These are phyloP conservation scores for Volucella zonaria DNA, from an alignment of 2,888 invertebrate species.

Conservation along the genomic window DNA sequence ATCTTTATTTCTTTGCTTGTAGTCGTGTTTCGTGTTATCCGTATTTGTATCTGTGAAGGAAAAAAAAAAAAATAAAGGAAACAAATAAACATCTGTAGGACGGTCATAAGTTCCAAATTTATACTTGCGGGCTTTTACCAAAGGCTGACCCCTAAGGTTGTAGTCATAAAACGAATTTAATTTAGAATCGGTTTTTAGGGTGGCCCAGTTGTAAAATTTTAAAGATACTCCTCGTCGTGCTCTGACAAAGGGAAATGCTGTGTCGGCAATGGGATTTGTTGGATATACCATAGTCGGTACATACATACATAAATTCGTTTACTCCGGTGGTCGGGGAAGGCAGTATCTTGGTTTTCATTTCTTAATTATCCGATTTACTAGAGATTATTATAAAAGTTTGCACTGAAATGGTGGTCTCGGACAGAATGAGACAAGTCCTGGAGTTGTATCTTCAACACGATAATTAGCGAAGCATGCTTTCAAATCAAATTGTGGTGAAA, in stretches of 20 bases:
- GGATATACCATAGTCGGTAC: constrained; percentile 18
- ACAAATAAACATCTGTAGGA: constrained; percentile 57
- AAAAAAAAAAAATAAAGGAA: constrained; percentile 17
- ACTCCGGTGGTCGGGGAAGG: constrained; percentile 2
- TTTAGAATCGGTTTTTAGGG: constrained; percentile 27
- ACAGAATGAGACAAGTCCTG: constrained; percentile 3
- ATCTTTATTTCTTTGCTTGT: constrained; percentile 8
- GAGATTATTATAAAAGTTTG: constrained; percentile 60
- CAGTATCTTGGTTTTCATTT: constrained; percentile 44
- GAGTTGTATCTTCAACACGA: constrained; percentile 33
- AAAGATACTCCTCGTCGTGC: not conserved
- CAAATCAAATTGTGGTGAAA: constrained; percentile 40
- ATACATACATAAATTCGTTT: constrained; percentile 20
- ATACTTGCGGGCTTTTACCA: constrained; percentile 7
- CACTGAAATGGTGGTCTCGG: not conserved
- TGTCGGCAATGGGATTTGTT: not conserved
- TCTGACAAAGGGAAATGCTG: constrained; percentile 7
- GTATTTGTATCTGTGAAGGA: not conserved
- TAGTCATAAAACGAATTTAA: constrained; percentile 50
- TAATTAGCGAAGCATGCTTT: constrained; percentile 53
- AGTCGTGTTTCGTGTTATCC: not conserved
- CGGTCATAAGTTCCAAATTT: constrained; percentile 40
- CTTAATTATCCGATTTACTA: constrained; percentile 62
- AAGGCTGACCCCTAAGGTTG: constrained; percentile 8
- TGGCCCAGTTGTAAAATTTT: constrained; percentile 13